These are phyloP conservation scores for Drosophila cracens DNA, from an alignment of 2,888 invertebrate genomes.

Conservation along the genomic window DNA sequence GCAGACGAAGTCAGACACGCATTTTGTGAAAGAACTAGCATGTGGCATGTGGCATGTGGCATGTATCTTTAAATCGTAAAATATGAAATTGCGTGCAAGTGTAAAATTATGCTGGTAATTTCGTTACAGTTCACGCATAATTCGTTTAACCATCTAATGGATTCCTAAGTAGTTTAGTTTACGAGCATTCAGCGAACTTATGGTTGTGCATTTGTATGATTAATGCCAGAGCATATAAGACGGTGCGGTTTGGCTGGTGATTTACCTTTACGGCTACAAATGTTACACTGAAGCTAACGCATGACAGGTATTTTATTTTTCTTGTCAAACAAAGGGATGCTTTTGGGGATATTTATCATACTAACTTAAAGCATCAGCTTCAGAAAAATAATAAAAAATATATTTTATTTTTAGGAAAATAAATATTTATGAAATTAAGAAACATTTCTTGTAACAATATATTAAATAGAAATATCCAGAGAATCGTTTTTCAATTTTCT, in stretches of 20 bases:
- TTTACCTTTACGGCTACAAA: neutral
- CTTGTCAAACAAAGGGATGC: neutral
- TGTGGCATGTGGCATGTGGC: conserved; percentile 41
- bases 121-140: conserved; percentile 78
- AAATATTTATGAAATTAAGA: neutral
- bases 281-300: neutral
- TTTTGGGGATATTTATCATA: neutral
- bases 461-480: neutral
- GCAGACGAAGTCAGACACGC: conserved; percentile 54
- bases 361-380: neutral
- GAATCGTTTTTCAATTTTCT: neutral
- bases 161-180: conserved; percentile 69
- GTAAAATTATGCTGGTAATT: conserved; percentile 72
- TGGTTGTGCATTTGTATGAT: conserved; percentile 25
- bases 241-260: conserved; percentile 1
- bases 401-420: neutral
- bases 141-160: conserved; percentile 68
- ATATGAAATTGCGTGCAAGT: conserved; percentile 78
- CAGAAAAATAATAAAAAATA: neutral
- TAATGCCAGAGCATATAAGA: conserved; percentile 29
- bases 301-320: neutral
- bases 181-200: conserved; percentile 32
- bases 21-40: conserved; percentile 18
- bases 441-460: neutral
- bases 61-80: conserved; percentile 70